Base-by-base conservation (phyloP, 2,797 vertebrate genomes). In the Merluccius polli region DNA sequence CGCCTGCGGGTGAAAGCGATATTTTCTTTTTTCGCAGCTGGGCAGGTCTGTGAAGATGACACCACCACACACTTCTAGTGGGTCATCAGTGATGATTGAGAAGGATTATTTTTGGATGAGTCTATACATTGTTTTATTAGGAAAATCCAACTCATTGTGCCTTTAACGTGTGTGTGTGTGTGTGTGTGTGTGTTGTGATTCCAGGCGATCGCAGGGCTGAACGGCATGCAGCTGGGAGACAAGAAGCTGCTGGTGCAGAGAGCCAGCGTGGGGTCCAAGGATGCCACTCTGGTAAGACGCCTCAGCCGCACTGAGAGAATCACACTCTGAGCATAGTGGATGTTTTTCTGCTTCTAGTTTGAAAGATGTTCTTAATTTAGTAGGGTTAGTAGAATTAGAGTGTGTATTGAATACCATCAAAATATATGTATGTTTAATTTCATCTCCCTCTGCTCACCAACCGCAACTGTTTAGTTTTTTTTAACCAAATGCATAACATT, bases 201-300 rank as follows among this genome's bases (percentile, higher is more conserved):
- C 0, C 87, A 97, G 96, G 96, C 96, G 76, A 97, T 97, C 15
- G 95, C 96, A 2, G 96, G 96, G 74, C 90, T 97, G 82, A 98
- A 97, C 0, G 95, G 96, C 72, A 97, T 97, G 96, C 96, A 98
- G 86, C 91, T 98, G 48, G 96, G 96, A 72, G 96, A 97, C 89
- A 97, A 98, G 93, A 98, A 98, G 82, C 95, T 98, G 73, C 92
- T 97, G 83, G 96, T 97, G 74, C 96, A 97, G 90, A 94, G 96
- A 91, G 96, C 96, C 48, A 98, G 96, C 38, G 96, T 97, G 85
- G 96, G 96, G 84, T 96, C 96, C 85, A 98, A 98, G 93, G 96
- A 96, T 77, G 95, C 96, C 83, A 95, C 96, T 79, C 92, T 97
- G 95, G 96, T 97, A 86, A 95, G 95, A 78, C 9, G 38, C 12